phyloP scores from a whole-genome alignment of 2,113 vertebrate species.

The Rhinoderma darwinii region DNA sequence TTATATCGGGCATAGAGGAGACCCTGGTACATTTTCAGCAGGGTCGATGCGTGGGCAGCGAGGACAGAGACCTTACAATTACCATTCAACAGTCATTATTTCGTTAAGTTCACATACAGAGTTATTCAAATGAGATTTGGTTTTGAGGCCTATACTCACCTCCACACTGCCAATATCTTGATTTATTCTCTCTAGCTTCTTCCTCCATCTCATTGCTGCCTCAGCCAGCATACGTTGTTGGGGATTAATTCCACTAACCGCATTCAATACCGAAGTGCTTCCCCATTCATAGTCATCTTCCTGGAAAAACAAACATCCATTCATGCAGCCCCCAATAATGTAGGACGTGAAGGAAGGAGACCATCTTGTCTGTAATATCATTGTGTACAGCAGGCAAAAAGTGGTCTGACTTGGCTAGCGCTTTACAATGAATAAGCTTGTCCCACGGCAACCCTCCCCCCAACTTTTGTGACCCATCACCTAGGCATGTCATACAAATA shows the following conservation, averaged over 20 bases:
- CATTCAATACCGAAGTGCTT: slow-evolving; percentile 85
- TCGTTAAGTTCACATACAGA: too few relatives aligned
- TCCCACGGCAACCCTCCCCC: neutral
- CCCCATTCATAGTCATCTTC: slow-evolving; percentile 98
- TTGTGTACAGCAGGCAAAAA: too few relatives aligned
- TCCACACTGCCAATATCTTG: slow-evolving; percentile 60
- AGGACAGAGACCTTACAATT: neutral
- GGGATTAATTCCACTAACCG: slow-evolving; percentile 80
- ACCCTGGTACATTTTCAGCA: too few relatives aligned
- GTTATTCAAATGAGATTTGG: neutral
- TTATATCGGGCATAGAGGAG: too few relatives aligned
- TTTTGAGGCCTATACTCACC: neutral
- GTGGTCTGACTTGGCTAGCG: too few relatives aligned
- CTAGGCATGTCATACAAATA: too few relatives aligned
- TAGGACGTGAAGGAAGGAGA: neutral
- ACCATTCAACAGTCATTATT: neutral
- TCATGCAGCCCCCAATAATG: neutral
- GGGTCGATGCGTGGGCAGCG: too few relatives aligned
- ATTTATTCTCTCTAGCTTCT: slow-evolving; percentile 76
- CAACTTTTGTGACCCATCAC: too few relatives aligned
- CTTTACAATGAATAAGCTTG: neutral
- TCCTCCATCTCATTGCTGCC: slow-evolving; percentile 94
- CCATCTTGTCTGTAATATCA: too few relatives aligned
- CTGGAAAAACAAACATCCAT: slow-evolving; percentile 69
- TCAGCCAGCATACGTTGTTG: slow-evolving; percentile 88